Evolutionary conservation across 2,113 vertebrate genomes (phyloP), one percentile per base, ranked within the genome.

Genomic region (Setophaga kirtlandii): DNA sequence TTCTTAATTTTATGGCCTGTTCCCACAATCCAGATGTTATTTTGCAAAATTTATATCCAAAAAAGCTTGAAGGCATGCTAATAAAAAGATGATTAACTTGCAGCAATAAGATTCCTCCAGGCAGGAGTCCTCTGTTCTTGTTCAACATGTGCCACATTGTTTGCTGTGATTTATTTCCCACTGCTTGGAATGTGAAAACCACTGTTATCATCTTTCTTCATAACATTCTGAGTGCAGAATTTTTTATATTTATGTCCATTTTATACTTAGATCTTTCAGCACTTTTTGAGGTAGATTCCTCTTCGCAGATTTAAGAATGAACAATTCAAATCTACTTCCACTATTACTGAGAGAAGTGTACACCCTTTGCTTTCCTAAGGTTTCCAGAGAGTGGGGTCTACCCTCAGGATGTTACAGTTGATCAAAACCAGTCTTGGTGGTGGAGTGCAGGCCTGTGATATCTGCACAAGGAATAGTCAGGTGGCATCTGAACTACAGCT

Each of bases 1-100:
- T 87, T 90, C 70, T 73, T 68, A 80, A 86, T 56, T 88, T 71
- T 88, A 8, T 77, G 42, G 46, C 71, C 50, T 80, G 64, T 33
- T 94, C 83, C 41, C 39, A 80, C 55, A 83, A 55, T 59, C 30
- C 76, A 87, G 86, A 39, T 88, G 55, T 35, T 77, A 83, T 56
- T 92, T 31, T 80, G 68, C 64, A 95, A 83, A 83, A 89, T 92
- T 85, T 73, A 90, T 68, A 63, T 53, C 68, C 35, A 39, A 2
- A 59, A 86, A 90, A 86, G 68, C 56, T 87, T 71, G 31, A 75
- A 73, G 83, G 71, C 21, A 55, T 65, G 27, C 68, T 77, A 90
- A 94, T 67, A 86, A 75, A 89, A 89, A 69, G n/a, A 77, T 77
- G 2, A 81, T 89, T 87, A 91, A 89, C 44, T 76, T 86, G 59